Conservation (phyloP, 2,888 invertebrate species). For the Sesia apiformis region DNA sequence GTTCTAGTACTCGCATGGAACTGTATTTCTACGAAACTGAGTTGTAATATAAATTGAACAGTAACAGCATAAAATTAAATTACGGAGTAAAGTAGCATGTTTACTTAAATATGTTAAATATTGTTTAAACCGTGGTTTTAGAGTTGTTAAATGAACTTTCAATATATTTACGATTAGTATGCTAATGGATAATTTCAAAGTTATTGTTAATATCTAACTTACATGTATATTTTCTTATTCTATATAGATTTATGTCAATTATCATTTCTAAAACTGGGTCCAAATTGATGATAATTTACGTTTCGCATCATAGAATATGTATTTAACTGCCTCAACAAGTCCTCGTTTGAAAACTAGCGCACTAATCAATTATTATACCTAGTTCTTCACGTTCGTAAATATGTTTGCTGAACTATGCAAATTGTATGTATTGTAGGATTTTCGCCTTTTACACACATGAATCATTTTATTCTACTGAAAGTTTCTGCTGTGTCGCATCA, state of each 20-base stretch:
- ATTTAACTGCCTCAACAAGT: no score
- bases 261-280: not conserved
- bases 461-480: no score
- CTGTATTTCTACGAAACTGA: not conserved
- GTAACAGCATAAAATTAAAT: not conserved
- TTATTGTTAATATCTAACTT: slow-evolving; percentile 21
- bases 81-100: slow-evolving; percentile 17
- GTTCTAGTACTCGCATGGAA: not conserved
- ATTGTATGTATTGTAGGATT: no score
- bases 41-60: not conserved
- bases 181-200: slow-evolving; percentile 20
- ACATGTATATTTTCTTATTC: slow-evolving; percentile 14
- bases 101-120: slow-evolving; percentile 19
- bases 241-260: slow-evolving; percentile 4
- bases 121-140: slow-evolving; percentile 6
- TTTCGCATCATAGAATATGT: no score
- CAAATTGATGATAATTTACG: not conserved
- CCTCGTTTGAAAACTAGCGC: no score
- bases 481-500: no score
- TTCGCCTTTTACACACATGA: no score
- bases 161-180: slow-evolving; percentile 19
- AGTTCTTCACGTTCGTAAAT: no score
- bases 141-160: not conserved
- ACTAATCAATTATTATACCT: no score
- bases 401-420: no score